Percentiles rank a stretch among this genome's conserved stretches.
Evolutionary conservation across 2,113 vertebrate species (phyloP).

Genomic region (Ceratotherium simum): DNA sequence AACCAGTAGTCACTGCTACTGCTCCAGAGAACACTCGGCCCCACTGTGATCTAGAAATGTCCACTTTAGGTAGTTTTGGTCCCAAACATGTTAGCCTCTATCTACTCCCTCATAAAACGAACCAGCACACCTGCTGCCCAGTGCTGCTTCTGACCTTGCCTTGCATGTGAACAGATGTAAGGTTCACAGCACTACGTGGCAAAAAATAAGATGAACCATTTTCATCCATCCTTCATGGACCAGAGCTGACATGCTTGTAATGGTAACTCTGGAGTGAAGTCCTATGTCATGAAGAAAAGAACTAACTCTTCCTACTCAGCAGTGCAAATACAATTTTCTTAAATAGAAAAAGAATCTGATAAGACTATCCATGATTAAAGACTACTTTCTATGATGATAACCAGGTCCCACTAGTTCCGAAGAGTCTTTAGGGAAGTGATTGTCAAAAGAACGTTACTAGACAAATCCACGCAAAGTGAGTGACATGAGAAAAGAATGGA

Average conservation of each 20-base stretch:
- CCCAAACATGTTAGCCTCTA: constrained; percentile 77
- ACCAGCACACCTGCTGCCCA: constrained; percentile 67
- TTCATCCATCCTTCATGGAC: constrained; percentile 59
- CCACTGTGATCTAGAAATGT: constrained; percentile 68
- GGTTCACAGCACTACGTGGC: constrained; percentile 74
- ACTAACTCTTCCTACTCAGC: constrained; percentile 57
- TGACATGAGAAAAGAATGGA: neutral
- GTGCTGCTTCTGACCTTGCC: constrained; percentile 71
- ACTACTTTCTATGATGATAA: constrained; percentile 10
- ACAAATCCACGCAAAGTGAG: neutral
- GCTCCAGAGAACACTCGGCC: constrained; percentile 28
- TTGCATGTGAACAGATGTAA: constrained; percentile 65
- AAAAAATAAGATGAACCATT: constrained; percentile 42
- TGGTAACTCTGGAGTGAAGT: constrained; percentile 61
- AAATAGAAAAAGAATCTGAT: constrained; percentile 55
- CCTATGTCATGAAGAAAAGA: constrained; percentile 65
- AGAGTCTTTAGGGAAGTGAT: neutral
- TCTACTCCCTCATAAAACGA: constrained; percentile 66
- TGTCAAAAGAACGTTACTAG: constrained; percentile 38
- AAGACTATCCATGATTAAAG: constrained; percentile 23
- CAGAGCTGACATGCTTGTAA: constrained; percentile 59
- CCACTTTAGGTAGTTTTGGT: constrained; percentile 85
- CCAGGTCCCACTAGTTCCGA: neutral
- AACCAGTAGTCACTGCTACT: neutral
- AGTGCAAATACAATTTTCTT: constrained; percentile 69